Evolutionary conservation across 2,113 vertebrate genomes (phyloP), one percentile per base, ranked within the genome.

Genomic region (Podarcis cretensis): DNA sequence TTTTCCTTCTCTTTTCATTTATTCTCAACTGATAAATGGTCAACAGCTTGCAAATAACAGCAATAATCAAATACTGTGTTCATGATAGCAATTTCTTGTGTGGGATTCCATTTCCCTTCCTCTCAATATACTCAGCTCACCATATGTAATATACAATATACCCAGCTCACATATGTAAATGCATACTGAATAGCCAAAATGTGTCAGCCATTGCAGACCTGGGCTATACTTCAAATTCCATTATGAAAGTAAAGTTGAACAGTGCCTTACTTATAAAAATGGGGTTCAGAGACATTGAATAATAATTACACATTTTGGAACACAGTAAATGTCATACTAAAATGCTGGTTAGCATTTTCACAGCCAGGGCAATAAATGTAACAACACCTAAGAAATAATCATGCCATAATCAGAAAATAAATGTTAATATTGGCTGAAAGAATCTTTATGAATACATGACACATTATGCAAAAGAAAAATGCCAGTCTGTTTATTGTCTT

Each of bases 131-230:
- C 6, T 83, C 23, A 43, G 21, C 7, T 65, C 23, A 73, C 43
- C 69, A 63, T 43, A 43, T 43, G 43, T 43, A 43, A 43, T 43
- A 43, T 43, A 43, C 7, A 43, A 43, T 43, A 43, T 43, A 43
- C 43, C 7, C 43, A 43, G 43, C 43, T 69, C 40, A 54, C 9
- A 54, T 54, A 54, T 54, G 48, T 54, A 54, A 40, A 66, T 66
- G 27, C 54, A 82, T 21, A 30, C 63, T 30, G 81, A 80, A 91
- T 65, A 88, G 3, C 71, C 79, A 76, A 87, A 48, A 89, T 89
- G 90, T 66, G 2, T 57, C 54, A 87, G n/a, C 10, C 59, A 30
- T 20, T 89, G 74, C 83, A 86, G 91, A 90, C 35, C 81, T n/a
- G 30, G 85, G 89, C 37, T 63, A 6, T 12, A 85, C 86, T 89